These are phyloP conservation scores for Festucalex cinctus DNA, from an alignment of 2,113 vertebrate genomes.

Conservation along the genomic window DNA sequence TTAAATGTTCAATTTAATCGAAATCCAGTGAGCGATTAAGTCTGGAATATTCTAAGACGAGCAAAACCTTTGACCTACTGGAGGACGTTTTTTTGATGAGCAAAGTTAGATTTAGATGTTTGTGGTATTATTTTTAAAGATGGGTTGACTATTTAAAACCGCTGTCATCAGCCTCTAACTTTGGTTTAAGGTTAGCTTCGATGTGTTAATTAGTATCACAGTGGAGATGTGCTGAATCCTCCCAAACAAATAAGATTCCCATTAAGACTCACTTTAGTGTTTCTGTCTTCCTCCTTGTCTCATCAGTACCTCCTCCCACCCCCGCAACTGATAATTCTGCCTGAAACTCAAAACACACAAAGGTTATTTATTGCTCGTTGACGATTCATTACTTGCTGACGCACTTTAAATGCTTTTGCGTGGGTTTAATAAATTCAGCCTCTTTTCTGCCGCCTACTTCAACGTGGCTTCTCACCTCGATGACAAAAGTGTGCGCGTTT, in stretches of 20 bases:
- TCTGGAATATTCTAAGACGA: background rate
- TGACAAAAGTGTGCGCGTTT: slow-evolving; percentile 5
- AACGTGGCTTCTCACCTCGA: slow-evolving; percentile 22
- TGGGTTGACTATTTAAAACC: background rate
- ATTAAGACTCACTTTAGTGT: slow-evolving; percentile 39
- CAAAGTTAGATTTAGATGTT: background rate
- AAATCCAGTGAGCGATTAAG: too few relatives aligned
- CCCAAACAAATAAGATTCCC: slow-evolving; percentile 34
- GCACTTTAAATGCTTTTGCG: slow-evolving; percentile 44
- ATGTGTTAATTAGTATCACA: slow-evolving; percentile 17
- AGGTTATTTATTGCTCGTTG: slow-evolving; percentile 54
- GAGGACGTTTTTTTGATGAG: background rate
- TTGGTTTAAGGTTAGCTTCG: background rate
- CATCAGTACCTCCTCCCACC: slow-evolving; percentile 26
- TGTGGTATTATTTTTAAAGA: background rate
- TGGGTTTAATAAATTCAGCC: slow-evolving; percentile 61
- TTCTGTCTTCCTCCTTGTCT: slow-evolving; percentile 29
- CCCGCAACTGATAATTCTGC: slow-evolving; percentile 33
- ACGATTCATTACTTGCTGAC: slow-evolving; percentile 57
- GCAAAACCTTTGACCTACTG: too few relatives aligned
- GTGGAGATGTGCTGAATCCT: slow-evolving; percentile 10
- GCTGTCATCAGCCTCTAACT: background rate
- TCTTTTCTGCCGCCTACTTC: slow-evolving; percentile 38
- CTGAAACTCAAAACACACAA: slow-evolving; percentile 39
- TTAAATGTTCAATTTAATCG: too few relatives aligned